Conservation (phyloP, 2,888 invertebrate species). For the Xanthorhoe spadicearia region DNA sequence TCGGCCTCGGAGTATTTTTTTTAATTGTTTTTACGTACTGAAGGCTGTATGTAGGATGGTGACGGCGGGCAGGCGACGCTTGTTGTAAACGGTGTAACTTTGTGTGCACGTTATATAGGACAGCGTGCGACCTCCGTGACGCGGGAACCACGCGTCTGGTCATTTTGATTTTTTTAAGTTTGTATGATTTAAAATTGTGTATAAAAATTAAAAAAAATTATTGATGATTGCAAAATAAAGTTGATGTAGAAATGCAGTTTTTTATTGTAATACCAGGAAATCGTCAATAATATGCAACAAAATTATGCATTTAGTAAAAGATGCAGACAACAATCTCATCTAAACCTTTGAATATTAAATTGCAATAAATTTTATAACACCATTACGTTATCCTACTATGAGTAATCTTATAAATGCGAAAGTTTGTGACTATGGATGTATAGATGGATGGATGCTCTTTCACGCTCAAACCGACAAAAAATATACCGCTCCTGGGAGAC, state of each 20-base stretch:
- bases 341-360: neutral
- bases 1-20: conserved; percentile 46
- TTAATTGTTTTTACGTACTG: conserved; percentile 69
- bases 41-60: conserved; percentile 64
- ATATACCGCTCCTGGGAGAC: too few relatives aligned
- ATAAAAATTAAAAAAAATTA: too few relatives aligned
- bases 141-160: conserved; percentile 60
- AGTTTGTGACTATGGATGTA: too few relatives aligned
- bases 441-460: too few relatives aligned
- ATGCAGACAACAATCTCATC: neutral
- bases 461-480: too few relatives aligned
- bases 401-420: too few relatives aligned
- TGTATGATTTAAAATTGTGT: neutral
- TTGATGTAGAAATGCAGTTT: too few relatives aligned
- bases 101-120: conserved; percentile 79
- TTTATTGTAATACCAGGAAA: too few relatives aligned
- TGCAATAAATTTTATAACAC: neutral
- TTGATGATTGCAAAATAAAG: too few relatives aligned
- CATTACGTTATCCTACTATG: neutral
- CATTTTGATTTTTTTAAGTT: conserved; percentile 7
- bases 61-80: conserved; percentile 70
- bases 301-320: too few relatives aligned
- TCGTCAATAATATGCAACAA: too few relatives aligned
- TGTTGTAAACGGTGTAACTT: conserved; percentile 73
- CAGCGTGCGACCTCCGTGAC: conserved; percentile 75